Conservation (phyloP, 2,113 vertebrate genomes). For the Isichthys henryi region DNA sequence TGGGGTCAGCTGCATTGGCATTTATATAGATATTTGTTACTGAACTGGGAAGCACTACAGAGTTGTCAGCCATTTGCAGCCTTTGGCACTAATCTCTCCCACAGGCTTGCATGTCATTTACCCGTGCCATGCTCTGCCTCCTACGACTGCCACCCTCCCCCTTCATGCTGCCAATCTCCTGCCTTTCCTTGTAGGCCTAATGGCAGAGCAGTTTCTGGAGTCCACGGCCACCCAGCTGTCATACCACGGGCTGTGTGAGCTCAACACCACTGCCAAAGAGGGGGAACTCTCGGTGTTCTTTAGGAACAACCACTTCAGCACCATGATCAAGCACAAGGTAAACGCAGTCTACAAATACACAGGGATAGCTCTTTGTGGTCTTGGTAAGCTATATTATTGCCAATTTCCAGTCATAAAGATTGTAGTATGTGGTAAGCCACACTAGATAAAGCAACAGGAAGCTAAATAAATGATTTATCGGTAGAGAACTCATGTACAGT, state of each 20-base stretch:
- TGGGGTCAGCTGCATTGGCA: background rate
- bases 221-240: constrained; percentile 79
- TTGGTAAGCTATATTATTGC: background rate
- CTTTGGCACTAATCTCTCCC: background rate
- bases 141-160: background rate
- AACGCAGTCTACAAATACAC: background rate
- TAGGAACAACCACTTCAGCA: constrained; percentile 96
- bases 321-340: constrained; percentile 89
- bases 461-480: background rate
- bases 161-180: background rate
- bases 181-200: constrained; percentile 60
- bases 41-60: background rate
- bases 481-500: background rate
- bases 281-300: constrained; percentile 86
- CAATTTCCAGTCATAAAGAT: background rate
- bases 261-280: constrained; percentile 66
- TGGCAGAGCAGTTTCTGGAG: constrained; percentile 88
- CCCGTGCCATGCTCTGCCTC: background rate
- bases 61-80: background rate
- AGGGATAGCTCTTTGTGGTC: background rate
- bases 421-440: background rate
- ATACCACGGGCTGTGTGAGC: constrained; percentile 85
- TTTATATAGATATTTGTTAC: background rate
- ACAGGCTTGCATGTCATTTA: background rate
- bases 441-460: background rate